Evolutionary conservation across 1,140 invertebrate genomes (phyloP).

Genomic region (Dryas iulia): DNA sequence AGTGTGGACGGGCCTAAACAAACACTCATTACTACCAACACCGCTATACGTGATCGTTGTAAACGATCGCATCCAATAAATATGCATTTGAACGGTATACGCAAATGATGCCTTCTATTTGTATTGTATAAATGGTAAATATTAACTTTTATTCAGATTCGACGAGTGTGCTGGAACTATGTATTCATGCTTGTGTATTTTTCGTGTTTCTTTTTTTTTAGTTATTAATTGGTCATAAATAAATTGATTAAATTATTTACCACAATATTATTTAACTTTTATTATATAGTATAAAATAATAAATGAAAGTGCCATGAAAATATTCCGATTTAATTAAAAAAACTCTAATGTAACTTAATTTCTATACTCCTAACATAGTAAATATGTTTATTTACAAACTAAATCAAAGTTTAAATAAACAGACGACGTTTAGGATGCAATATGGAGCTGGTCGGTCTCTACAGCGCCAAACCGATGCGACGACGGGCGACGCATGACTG

Average conservation of each 20-base stretch:
- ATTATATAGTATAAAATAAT: no score
- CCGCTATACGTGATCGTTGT: slow-evolving; percentile 45
- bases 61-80: slow-evolving; percentile 37
- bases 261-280: no score
- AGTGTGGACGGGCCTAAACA: slow-evolving; percentile 58
- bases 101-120: slow-evolving; percentile 1
- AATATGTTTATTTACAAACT: neutral
- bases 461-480: slow-evolving; percentile 24
- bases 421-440: slow-evolving; percentile 44
- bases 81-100: slow-evolving; percentile 14
- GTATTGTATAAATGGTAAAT: slow-evolving; percentile 5
- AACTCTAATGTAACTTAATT: no score
- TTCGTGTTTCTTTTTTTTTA: neutral
- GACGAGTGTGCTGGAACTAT: neutral
- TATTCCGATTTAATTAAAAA: no score
- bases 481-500: slow-evolving; percentile 43
- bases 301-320: no score
- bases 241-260: no score
- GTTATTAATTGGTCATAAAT: no score
- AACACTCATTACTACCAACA: slow-evolving; percentile 59
- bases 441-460: slow-evolving; percentile 20
- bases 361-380: no score
- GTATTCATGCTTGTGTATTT: neutral
- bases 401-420: neutral
- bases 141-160: slow-evolving; percentile 3